Base-by-base conservation (phyloP, 2,888 invertebrate species). In the Rutpela maculata region DNA sequence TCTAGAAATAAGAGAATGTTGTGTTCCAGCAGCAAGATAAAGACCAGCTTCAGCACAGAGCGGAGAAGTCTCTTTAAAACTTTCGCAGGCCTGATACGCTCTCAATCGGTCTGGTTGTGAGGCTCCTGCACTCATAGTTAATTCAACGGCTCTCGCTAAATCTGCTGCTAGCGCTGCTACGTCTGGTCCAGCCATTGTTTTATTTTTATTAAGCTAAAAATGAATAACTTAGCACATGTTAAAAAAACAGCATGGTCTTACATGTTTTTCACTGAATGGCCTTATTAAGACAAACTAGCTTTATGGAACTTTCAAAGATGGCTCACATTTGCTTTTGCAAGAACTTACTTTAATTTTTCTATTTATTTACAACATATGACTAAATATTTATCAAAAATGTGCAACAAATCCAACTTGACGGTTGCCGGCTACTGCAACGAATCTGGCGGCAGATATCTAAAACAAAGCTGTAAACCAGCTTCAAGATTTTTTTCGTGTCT, bases 1-100 rank as follows among this genome's bases (percentile, higher is more conserved):
- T 74, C 97, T 93, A 0, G 96, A 95, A 75, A 96, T 93, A 55
- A 95, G 93, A 10, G 95, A 95, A 86, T 94, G 94, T 80, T 95
- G 94, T 31, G 91, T 92, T 60, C 93, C 94, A 82, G 95, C 94
- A 60, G 96, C 95, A 82, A 98, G 89, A 82, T 94, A 93, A 0
- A 97, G 90, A 0, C 98, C 98, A 82, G 95, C 97, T 88, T 96
- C 96, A 6, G 97, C 96, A 91, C 97, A 97, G 81, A 95, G 91
- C 11, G 97, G 96, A 0, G 97, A 97, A 43, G 94, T 95, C 86
- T 96, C 96, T 88, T 96, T 96, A 87, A 96, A 96, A 85, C 92
- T 93, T 89, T 96, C 96, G 87, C 96, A 96, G 35, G 95, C 95
- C 90, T 94, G 95, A 87, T 96, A 96, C 0, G 97, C 96, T 87